Base-by-base conservation (phyloP, 1,140 invertebrate species). In the Marisa cornuarietis region DNA sequence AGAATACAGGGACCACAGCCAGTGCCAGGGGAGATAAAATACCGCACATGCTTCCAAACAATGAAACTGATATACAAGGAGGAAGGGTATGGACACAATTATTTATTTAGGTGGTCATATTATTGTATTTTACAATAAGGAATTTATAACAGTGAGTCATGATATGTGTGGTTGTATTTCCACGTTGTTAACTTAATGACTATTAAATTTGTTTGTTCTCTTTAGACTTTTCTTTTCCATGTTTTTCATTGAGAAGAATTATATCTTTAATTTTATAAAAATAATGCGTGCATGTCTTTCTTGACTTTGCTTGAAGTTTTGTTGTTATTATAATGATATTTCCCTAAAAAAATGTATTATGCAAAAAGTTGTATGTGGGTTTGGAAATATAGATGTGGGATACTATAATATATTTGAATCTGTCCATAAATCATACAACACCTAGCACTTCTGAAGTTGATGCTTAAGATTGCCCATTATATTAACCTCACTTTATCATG, bases 1-100 rank as follows among this genome's bases (percentile, higher is more conserved):
- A 92, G 97, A 79, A 98, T 98, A 83, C 97, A 98, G 83, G 91
- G 96, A 1, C 96, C 96, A 10, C 96, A 98, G 91, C 95, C 95
- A 6, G 91, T 93, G 14, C 88, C 93, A 5, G 94, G 93, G 9
- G 75, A 93, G 79, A 93, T 96, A 61, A 96, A 96, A 85, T 98
- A 98, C 85, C 93, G 92, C 75, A 93, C 93, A 63, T 97, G 96
- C 13, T 91, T 96, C 68, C 92, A 92, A 52, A 94, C 96, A 14
- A 94, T 98, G 62, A 84, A 83, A 22, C 92, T 95, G 71, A 94
- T 98, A 16, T 96, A 96, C 86, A 94, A 91, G 85, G 95, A 96
- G 90, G 97, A 98, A 94, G 97, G 97, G 94, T 96, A 91, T 92
- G 92, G 6, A 42, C 31, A 42, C 3, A 42, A 42, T 91, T 54